These are phyloP conservation scores for Polypterus senegalus DNA, from an alignment of 2,113 vertebrate genomes.

Conservation along the genomic window DNA sequence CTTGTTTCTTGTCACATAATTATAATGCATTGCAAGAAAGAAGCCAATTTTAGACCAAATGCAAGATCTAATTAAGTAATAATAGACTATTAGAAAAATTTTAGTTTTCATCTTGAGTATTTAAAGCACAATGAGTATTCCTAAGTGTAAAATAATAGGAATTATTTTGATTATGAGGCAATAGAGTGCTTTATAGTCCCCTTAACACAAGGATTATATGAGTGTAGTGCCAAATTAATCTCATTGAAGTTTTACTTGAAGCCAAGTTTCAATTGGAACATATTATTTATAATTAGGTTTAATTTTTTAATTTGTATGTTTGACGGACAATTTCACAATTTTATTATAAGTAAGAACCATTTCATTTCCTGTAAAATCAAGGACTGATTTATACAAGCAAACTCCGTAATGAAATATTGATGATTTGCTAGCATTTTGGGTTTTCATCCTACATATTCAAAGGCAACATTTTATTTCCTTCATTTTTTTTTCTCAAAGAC, in stretches of 20 bases:
- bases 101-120: conserved; percentile 24
- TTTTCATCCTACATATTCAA: no score
- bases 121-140: conserved; percentile 16
- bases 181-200: conserved; percentile 25
- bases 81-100: conserved; percentile 9
- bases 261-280: conserved; percentile 29
- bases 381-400: no score
- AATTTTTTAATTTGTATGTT: no score
- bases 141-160: conserved; percentile 27
- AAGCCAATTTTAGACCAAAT: conserved; percentile 17
- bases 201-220: conserved; percentile 18
- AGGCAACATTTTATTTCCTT: no score
- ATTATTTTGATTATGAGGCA: conserved; percentile 32
- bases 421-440: no score
- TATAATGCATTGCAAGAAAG: conserved; percentile 35
- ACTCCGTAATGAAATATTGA: no score
- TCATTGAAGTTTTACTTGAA: conserved; percentile 41
- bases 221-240: conserved; percentile 39
- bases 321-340: no score
- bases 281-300: no score
- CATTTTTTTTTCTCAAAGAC: no score
- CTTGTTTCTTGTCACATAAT: conserved; percentile 43
- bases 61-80: conserved; percentile 16
- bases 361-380: no score
- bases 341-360: no score